Base-by-base conservation (phyloP, 2,113 vertebrate genomes). In the Sander vitreus region DNA sequence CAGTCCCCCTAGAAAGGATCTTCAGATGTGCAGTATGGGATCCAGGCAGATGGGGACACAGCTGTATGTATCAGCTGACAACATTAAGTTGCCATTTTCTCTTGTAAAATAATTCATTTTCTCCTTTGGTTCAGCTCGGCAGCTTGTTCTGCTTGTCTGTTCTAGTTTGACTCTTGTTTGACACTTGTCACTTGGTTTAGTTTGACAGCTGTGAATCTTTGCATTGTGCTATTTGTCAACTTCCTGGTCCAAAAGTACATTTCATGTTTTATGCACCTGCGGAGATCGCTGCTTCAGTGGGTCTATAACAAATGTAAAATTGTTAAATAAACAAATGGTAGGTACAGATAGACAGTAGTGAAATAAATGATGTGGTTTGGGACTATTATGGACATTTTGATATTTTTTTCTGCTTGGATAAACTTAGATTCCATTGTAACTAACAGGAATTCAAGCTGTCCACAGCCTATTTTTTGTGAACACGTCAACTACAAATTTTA, bases 11-110 rank as follows among this genome's bases (percentile, higher is more conserved):
- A 66, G 51, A 66, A 58, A 84, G 68, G 33, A 43, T 54, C 66
- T 80, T 59, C 27, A 73, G 71, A 30, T 67, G 39, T 36, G 55
- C 10, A 0, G 27, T 45, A 16, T 45, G 15, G 16, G 64, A 43
- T 71, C 16, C 11, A 25, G 33, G 3, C 45, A 36, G 33, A 45
- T 1, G 3, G 13, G 10, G 23, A 10, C 27, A 14, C 73, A 64
- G 51, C 72, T 74, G 54, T 63, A 65, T 47, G 48, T 48, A 76
- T 73, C 71, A 81, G 27, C n/a, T 76, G 72, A 65, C 33, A 50
- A 27, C 25, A 27, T 73, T 85, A 51, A 72, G 43, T 18, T 76
- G 45, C 54, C 18, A 30, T 76, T 76, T 63, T 64, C 53, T 64
- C 9, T 25, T 47, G 16, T 48, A 43, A 36, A 53, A 64, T 53